Percentiles rank a stretch among this genome's conserved stretches.
Conservation (phyloP, 2,888 invertebrate genomes). For the Protodeltote pygarga region DNA sequence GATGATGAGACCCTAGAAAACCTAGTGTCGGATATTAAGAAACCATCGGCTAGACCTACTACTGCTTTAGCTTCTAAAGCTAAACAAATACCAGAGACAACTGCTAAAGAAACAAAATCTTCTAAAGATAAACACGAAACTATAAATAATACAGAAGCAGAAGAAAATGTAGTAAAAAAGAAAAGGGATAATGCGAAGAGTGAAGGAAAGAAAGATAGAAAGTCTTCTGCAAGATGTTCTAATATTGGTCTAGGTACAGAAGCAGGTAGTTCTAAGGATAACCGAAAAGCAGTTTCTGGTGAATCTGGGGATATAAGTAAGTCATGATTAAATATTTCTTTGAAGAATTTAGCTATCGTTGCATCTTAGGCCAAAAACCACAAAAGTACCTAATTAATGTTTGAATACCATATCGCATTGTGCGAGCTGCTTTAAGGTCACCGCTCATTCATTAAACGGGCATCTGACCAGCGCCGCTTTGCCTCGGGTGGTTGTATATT, state of each 20-base stretch:
- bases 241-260: not conserved
- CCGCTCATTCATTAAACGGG: no score
- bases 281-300: not conserved
- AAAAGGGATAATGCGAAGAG: not conserved
- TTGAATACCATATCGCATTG: no score
- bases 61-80: constrained; percentile 37
- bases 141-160: constrained; percentile 3
- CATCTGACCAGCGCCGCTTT: no score
- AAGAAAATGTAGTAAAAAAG: constrained; percentile 5
- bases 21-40: constrained; percentile 27
- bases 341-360: no score
- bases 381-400: no score
- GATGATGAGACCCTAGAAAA: constrained; percentile 49
- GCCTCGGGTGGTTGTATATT: no score
- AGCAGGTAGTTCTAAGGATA: not conserved
- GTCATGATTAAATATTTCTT: not conserved
- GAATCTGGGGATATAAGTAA: constrained; percentile 19
- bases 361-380: no score
- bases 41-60: constrained; percentile 33
- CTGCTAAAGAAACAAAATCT: not conserved
- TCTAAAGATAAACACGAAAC: constrained; percentile 2
- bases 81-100: constrained; percentile 6
- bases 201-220: constrained; percentile 10
- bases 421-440: no score
- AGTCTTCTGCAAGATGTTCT: constrained; percentile 4